Conservation (phyloP, 2,888 invertebrate species). For the Amphipyra berbera region DNA sequence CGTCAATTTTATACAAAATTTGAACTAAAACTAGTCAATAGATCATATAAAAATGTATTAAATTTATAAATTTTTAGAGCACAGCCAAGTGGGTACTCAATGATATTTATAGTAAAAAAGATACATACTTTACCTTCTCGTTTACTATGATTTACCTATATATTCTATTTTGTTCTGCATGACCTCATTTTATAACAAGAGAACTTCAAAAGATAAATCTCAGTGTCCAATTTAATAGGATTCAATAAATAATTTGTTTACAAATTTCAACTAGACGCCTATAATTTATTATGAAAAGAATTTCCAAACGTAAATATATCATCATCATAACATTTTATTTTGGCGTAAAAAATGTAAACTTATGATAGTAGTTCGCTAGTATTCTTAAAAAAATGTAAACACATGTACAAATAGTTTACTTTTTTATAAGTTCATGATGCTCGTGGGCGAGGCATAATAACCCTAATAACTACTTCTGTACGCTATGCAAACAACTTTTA, state of each 20-base stretch:
- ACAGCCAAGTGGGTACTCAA: too few species aligned
- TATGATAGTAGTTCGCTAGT: slow-evolving; percentile 9
- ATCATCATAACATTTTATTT: slow-evolving; percentile 19
- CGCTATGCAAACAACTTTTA: slow-evolving; percentile 14
- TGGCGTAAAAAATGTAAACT: slow-evolving; percentile 33
- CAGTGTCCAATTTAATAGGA: slow-evolving; percentile 2
- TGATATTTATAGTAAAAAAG: neutral
- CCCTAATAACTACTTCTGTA: slow-evolving; percentile 7
- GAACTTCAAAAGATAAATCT: slow-evolving; percentile 7
- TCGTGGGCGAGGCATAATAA: neutral
- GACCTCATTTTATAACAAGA: slow-evolving; percentile 24
- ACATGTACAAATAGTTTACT: slow-evolving; percentile 3
- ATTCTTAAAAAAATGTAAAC: slow-evolving; percentile 27
- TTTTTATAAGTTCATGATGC: slow-evolving; percentile 5
- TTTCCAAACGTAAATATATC: slow-evolving; percentile 20
- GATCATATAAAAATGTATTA: too few species aligned
- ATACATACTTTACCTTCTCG: neutral
- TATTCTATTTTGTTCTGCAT: neutral
- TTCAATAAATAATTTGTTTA: slow-evolving; percentile 36
- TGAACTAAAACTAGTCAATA: too few species aligned
- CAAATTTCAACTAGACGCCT: neutral
- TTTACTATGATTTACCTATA: neutral
- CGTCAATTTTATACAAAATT: too few species aligned
- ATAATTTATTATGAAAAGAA: slow-evolving; percentile 28
- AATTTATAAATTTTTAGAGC: too few species aligned